Conservation (phyloP, 2,113 vertebrate genomes). For the Centrocercus urophasianus region DNA sequence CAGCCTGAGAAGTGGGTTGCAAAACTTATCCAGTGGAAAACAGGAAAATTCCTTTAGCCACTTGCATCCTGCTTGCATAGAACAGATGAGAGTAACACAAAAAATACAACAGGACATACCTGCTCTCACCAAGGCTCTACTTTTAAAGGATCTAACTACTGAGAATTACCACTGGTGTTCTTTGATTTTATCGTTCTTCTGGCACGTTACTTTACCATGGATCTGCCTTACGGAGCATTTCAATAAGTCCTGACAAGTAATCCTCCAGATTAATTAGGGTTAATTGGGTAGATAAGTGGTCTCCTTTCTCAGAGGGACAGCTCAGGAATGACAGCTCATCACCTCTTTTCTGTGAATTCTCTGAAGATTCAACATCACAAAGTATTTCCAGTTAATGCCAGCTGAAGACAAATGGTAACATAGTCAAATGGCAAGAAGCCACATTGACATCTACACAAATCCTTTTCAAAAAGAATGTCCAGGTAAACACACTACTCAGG, state of each 20-base stretch:
- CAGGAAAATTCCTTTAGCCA: background rate
- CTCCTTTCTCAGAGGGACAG: background rate
- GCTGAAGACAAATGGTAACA: background rate
- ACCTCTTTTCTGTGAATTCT: background rate
- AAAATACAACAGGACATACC: background rate
- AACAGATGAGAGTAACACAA: background rate
- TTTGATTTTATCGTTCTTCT: background rate
- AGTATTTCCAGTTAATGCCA: background rate
- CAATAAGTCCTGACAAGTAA: background rate
- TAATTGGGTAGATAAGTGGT: background rate
- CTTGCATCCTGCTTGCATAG: background rate
- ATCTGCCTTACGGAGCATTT: background rate
- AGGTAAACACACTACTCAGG: background rate
- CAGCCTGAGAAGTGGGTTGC: background rate
- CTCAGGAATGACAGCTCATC: background rate
- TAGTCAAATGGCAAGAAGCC: background rate
- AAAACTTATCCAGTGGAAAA: background rate
- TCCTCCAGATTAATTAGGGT: slow-evolving; percentile 25
- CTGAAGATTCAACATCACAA: background rate
- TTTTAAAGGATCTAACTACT: background rate
- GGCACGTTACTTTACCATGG: background rate
- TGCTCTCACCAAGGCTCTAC: background rate
- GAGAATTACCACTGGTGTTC: background rate
- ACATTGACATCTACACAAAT: background rate
- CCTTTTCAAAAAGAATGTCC: background rate